Conservation (phyloP, 2,888 invertebrate genomes). For the Camptogramma bilineatum region DNA sequence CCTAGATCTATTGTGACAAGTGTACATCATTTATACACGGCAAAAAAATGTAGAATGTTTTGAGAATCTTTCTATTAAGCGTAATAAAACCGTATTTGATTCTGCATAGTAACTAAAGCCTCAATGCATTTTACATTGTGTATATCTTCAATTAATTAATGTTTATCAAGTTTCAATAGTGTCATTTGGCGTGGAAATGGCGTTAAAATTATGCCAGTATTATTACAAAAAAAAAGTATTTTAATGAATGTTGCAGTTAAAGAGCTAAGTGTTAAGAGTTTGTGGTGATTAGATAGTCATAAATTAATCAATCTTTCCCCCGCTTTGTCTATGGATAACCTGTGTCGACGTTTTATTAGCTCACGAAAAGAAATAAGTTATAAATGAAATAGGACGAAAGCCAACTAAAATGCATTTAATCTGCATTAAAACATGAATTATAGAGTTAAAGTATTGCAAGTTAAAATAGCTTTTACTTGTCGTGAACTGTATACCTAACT, state of each 20-base stretch:
- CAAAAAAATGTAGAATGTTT: too few species aligned
- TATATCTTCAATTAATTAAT: neutral
- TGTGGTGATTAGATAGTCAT: slow-evolving; percentile 65
- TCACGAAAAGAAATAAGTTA: slow-evolving; percentile 17
- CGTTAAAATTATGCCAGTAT: slow-evolving; percentile 67
- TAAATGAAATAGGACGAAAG: neutral
- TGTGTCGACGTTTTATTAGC: slow-evolving; percentile 55
- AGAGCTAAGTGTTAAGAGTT: slow-evolving; percentile 61
- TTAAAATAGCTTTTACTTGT: neutral
- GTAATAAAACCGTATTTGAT: too few species aligned
- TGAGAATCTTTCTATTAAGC: too few species aligned
- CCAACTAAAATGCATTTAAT: neutral
- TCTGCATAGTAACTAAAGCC: too few species aligned
- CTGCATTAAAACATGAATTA: neutral
- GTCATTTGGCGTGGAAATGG: slow-evolving; percentile 44
- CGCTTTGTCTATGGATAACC: slow-evolving; percentile 70
- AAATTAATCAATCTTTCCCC: slow-evolving; percentile 58
- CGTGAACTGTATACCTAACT: neutral
- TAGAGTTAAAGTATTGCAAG: neutral
- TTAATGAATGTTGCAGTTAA: slow-evolving; percentile 58
- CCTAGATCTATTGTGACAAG: too few species aligned
- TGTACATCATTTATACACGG: neutral
- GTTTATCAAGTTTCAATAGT: slow-evolving; percentile 11
- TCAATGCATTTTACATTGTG: too few species aligned
- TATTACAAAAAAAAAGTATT: slow-evolving; percentile 67